phyloP scores from a whole-genome alignment of 2,888 invertebrate species.

The Synergus umbraculus region DNA sequence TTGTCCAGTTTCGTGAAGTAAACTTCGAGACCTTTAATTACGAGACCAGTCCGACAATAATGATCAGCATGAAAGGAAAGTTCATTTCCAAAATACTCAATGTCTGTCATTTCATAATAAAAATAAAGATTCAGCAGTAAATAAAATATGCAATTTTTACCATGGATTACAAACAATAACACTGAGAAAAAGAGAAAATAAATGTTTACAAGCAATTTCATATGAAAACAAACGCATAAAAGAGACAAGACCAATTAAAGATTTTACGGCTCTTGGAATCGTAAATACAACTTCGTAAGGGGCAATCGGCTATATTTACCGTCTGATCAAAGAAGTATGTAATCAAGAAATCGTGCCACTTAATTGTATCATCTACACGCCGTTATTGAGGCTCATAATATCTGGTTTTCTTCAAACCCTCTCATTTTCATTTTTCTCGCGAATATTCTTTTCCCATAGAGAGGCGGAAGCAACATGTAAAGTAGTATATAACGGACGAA shows the following conservation, averaged over 20 bases:
- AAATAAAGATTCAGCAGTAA: not conserved
- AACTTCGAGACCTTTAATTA: slow-evolving; percentile 17
- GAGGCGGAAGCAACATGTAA: slow-evolving; percentile 27
- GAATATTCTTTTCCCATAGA: slow-evolving; percentile 21
- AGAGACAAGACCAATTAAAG: slow-evolving; percentile 3
- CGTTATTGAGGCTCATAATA: not conserved
- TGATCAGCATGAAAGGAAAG: not conserved
- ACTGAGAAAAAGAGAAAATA: not conserved
- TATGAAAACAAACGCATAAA: not conserved
- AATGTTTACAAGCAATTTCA: slow-evolving; percentile 6
- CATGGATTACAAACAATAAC: not conserved
- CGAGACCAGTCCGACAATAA: not conserved
- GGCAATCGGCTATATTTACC: not conserved
- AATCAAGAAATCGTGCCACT: slow-evolving; percentile 31
- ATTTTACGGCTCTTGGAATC: not conserved
- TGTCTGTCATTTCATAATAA: not conserved
- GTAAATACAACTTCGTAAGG: not conserved
- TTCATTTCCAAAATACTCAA: not conserved
- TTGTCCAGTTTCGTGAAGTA: slow-evolving; percentile 27
- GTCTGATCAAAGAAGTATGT: slow-evolving; percentile 13
- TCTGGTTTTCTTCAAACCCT: slow-evolving; percentile 21
- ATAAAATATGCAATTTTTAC: not conserved
- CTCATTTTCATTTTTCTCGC: slow-evolving; percentile 29
- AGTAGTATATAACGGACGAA: slow-evolving; percentile 31
- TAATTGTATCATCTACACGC: slow-evolving; percentile 35